These are phyloP conservation scores for Sesamia inferens DNA, from an alignment of 2,888 invertebrate species.

Conservation along the genomic window DNA sequence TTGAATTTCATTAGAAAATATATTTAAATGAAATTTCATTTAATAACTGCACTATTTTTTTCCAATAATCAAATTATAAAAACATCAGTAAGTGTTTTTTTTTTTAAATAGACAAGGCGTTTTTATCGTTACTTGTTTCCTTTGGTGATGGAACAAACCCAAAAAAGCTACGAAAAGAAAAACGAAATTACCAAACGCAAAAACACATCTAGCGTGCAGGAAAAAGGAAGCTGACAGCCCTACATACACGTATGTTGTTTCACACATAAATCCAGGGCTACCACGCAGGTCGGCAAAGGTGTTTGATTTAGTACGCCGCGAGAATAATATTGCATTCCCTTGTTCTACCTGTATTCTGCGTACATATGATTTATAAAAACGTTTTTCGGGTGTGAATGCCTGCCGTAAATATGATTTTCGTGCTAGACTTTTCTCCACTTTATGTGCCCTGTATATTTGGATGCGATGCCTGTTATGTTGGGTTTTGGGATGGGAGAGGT, in stretches of 20 bases:
- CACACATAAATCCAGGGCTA: slow-evolving; percentile 68
- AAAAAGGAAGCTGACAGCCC: slow-evolving; percentile 54
- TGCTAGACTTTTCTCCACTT: slow-evolving; percentile 53
- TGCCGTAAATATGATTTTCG: slow-evolving; percentile 58
- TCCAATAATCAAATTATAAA: no score
- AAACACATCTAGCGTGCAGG: slow-evolving; percentile 37
- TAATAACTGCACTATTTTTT: no score
- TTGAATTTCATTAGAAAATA: no score
- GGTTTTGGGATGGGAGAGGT: slow-evolving; percentile 14
- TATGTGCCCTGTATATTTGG: slow-evolving; percentile 43
- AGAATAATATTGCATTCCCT: slow-evolving; percentile 69
- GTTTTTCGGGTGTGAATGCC: slow-evolving; percentile 60
- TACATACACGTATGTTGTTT: slow-evolving; percentile 65
- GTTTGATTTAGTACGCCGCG: slow-evolving; percentile 70
- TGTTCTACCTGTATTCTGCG: slow-evolving; percentile 62
- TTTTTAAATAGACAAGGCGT: not conserved
- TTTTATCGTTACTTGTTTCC: not conserved
- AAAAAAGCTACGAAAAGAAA: slow-evolving; percentile 30
- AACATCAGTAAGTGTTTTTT: no score
- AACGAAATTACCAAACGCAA: slow-evolving; percentile 28
- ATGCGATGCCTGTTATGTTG: slow-evolving; percentile 12
- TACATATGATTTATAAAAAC: slow-evolving; percentile 65
- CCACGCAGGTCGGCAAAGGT: slow-evolving; percentile 62
- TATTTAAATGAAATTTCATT: no score
- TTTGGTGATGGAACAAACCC: not conserved